Evolutionary conservation across 1,140 invertebrate genomes (phyloP).

Genomic region (Octopus sinensis): DNA sequence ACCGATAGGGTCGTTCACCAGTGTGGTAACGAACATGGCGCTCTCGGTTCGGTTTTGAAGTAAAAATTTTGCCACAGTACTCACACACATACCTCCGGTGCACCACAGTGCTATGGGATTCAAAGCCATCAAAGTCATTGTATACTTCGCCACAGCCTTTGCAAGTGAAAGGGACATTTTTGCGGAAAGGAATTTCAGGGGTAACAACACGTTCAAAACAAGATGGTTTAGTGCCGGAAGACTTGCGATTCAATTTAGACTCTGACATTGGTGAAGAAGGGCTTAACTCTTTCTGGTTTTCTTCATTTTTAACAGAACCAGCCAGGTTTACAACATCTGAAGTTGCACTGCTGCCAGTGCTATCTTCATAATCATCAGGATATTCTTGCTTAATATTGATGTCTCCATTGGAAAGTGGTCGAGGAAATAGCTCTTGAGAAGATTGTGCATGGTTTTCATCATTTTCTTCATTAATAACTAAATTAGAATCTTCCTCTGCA

Average conservation of each 20-base stretch:
- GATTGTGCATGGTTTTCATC: neutral
- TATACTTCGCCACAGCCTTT: constrained; percentile 37
- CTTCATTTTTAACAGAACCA: neutral
- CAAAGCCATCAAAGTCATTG: constrained; percentile 37
- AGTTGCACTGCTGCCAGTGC: neutral
- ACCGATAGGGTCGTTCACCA: constrained; percentile 49
- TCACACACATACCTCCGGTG: constrained; percentile 46
- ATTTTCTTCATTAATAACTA: constrained; percentile 3
- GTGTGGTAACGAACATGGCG: constrained; percentile 52
- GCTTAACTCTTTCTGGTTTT: neutral
- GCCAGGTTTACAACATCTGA: neutral
- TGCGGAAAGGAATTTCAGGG: constrained; percentile 35
- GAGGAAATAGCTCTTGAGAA: neutral
- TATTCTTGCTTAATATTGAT: constrained; percentile 8
- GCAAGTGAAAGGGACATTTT: constrained; percentile 33
- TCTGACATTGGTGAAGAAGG: neutral
- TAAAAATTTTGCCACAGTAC: constrained; percentile 51
- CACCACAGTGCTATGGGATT: constrained; percentile 35
- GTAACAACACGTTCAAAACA: constrained; percentile 41
- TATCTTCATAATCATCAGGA: constrained; percentile 8
- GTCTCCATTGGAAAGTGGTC: neutral
- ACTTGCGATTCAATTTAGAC: neutral
- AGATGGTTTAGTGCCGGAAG: constrained; percentile 13
- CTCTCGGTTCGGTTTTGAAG: constrained; percentile 49
- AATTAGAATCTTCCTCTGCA: neutral